Conservation (phyloP, 2,113 vertebrate species). For the Plectropomus leopardus region DNA sequence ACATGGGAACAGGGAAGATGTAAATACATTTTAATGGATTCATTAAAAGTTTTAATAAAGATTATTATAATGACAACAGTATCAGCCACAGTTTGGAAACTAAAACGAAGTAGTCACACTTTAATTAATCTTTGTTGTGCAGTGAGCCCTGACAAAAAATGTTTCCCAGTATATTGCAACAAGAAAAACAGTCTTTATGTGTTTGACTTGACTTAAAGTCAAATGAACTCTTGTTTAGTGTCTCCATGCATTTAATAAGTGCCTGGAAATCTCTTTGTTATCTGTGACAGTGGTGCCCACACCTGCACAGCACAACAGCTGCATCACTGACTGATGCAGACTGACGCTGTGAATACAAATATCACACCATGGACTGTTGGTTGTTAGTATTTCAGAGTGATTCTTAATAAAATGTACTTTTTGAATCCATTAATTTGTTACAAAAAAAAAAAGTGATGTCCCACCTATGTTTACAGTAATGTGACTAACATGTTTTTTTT, state of each 20-base stretch:
- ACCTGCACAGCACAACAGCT: not conserved
- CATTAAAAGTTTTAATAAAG: not conserved
- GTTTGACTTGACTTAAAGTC: not conserved
- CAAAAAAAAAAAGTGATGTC: too few species aligned
- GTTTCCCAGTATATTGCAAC: too few species aligned
- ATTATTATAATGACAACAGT: not conserved
- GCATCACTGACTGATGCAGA: not conserved
- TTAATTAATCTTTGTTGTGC: not conserved
- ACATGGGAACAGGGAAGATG: not conserved
- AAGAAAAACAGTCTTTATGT: not conserved
- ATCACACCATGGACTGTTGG: not conserved
- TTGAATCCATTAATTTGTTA: not conserved
- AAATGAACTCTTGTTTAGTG: not conserved
- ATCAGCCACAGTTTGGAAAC: too few species aligned
- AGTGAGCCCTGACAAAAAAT: not conserved
- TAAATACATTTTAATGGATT: not conserved
- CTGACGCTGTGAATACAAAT: not conserved
- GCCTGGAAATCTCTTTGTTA: not conserved
- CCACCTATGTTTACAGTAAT: too few species aligned
- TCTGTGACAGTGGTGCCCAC: not conserved
- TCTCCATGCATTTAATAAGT: not conserved
- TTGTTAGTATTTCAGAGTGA: not conserved
- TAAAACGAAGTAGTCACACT: too few species aligned
- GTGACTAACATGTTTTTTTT: too few species aligned
- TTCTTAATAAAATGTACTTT: not conserved